phyloP scores from a whole-genome alignment of 92 coral and sea anemone species.

The Isaurus tuberculatus region DNA sequence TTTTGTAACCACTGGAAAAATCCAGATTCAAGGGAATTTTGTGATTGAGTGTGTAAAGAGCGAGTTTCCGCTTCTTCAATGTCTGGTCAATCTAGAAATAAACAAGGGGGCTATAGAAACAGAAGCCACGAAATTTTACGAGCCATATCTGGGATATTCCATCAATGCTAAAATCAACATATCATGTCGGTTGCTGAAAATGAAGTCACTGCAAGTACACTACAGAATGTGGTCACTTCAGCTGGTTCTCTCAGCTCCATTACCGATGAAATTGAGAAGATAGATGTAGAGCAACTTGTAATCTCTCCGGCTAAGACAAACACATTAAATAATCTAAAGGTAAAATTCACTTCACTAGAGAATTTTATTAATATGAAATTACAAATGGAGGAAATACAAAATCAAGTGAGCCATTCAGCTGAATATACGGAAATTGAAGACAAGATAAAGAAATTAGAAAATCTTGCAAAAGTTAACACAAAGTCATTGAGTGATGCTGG shows the following conservation, averaged over 20 bases:
- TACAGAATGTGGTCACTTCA: neutral
- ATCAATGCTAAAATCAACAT: neutral
- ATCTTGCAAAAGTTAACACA: neutral
- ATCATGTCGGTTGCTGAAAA: neutral
- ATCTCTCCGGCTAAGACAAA: neutral
- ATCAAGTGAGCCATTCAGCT: neutral
- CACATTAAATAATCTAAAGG: conserved; percentile 11
- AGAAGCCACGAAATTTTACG: neutral
- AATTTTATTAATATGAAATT: conserved; percentile 10
- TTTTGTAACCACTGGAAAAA: conserved; percentile 36
- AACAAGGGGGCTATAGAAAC: neutral
- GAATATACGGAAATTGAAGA: conserved; percentile 2
- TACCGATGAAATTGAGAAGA: neutral
- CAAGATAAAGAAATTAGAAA: conserved; percentile 26
- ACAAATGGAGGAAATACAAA: conserved; percentile 11
- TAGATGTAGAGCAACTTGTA: neutral
- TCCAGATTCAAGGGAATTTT: conserved; percentile 36
- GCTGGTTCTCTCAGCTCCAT: neutral
- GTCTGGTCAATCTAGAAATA: conserved; percentile 8
- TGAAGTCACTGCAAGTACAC: neutral
- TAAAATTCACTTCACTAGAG: conserved; percentile 19
- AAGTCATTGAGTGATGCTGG: neutral
- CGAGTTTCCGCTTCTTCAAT: neutral
- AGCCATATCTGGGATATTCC: conserved; percentile 12
- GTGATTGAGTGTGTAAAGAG: conserved; percentile 6